These are phyloP conservation scores for Lordiphosa clarofinis DNA, from an alignment of 1,140 invertebrate genomes.

Conservation along the genomic window DNA sequence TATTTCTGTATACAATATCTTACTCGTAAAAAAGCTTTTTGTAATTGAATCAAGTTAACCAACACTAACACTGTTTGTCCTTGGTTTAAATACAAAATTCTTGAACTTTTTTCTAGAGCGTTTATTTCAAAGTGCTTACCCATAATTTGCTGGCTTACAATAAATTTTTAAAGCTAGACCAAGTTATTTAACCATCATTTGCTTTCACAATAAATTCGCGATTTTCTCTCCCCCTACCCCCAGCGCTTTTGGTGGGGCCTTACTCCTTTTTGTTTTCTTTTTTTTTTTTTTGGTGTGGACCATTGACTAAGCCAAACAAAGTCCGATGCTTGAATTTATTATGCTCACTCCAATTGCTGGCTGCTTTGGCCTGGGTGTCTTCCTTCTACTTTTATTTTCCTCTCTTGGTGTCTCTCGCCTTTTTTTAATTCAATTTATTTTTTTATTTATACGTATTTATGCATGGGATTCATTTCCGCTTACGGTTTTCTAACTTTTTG, in stretches of 20 bases:
- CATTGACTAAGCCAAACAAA: conserved; percentile 78
- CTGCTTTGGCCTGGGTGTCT: conserved; percentile 41
- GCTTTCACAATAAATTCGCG: conserved; percentile 68
- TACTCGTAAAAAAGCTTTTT: no score
- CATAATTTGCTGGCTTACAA: conserved; percentile 20
- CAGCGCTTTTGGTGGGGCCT: conserved; percentile 17
- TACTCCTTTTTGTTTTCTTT: no score
- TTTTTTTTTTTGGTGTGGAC: conserved; percentile 50
- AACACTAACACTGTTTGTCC: no score
- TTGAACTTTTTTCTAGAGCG: no score
- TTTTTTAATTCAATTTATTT: conserved; percentile 80
- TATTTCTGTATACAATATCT: no score
- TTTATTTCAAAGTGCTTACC: no score
- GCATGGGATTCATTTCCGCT: conserved; percentile 79
- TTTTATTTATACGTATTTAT: conserved; percentile 80
- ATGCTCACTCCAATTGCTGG: conserved; percentile 69
- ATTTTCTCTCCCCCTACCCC: conserved; percentile 51
- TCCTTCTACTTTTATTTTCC: conserved; percentile 17
- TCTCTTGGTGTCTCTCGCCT: conserved; percentile 39
- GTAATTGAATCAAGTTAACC: no score
- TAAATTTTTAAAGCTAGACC: conserved; percentile 58
- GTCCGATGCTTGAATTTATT: conserved; percentile 77
- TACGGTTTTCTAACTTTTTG: conserved; percentile 74
- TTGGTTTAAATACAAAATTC: no score
- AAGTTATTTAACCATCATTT: conserved; percentile 45